A percentile compares a stretch with the other conserved stretches of the same genome.
phyloP scores from a whole-genome alignment of 1,140 invertebrate species.

The Drosophila nebulosa region DNA sequence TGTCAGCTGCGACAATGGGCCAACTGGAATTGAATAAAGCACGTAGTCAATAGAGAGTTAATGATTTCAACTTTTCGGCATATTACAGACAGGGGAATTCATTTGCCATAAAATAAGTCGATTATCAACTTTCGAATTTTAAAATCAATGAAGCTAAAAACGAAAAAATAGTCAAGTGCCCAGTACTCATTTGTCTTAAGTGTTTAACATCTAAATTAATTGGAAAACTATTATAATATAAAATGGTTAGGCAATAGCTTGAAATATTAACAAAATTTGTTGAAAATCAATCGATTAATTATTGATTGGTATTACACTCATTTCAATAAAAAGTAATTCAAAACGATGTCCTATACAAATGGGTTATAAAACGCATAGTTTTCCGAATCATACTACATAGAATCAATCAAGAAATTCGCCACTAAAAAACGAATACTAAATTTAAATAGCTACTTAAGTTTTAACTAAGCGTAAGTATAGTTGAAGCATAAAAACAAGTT shows the following conservation, averaged over 20 bases:
- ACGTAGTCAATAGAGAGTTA: constrained; percentile 27
- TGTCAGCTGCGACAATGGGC: constrained; percentile 43
- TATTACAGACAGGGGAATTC: neutral
- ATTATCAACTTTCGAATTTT: neutral
- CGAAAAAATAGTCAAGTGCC: neutral
- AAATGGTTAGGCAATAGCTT: too few relatives aligned
- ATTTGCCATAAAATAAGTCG: neutral
- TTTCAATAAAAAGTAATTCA: too few relatives aligned
- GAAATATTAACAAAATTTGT: too few relatives aligned
- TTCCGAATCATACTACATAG: neutral
- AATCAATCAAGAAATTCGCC: constrained; percentile 25
- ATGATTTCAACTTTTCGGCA: constrained; percentile 13
- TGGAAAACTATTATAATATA: too few relatives aligned
- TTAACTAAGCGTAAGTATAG: constrained; percentile 46
- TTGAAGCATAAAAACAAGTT: constrained; percentile 32
- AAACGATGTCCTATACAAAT: too few relatives aligned
- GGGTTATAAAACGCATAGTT: neutral
- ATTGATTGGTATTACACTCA: too few relatives aligned
- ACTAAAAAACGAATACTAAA: constrained; percentile 25
- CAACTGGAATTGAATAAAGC: constrained; percentile 37
- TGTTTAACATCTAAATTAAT: too few relatives aligned
- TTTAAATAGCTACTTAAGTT: constrained; percentile 40
- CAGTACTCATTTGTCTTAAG: too few relatives aligned
- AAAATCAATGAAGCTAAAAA: neutral
- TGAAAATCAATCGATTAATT: too few relatives aligned